Evolutionary conservation across 2,888 invertebrate genomes (phyloP), one percentile per base, ranked within the genome.

Genomic region (Ophion obscuratus): DNA sequence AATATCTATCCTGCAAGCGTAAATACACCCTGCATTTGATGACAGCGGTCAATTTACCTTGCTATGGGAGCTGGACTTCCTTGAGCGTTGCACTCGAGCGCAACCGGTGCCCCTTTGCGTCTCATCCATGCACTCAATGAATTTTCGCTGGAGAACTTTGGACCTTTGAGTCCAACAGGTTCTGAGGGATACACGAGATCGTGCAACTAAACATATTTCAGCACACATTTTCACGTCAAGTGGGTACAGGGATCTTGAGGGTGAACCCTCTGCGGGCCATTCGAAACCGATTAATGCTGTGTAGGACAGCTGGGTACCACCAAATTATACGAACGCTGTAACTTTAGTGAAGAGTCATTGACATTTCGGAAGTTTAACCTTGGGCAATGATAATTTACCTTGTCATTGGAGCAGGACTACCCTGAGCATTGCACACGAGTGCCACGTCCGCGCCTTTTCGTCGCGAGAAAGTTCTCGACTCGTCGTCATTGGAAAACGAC

Each of bases 11-110:
- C 20, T n/a, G 20, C 20, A 47, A 68, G 47, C 20, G 27, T 40
- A n/a, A 24, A 61, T 40, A 40, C 14, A 61, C 10, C 17, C 17
- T 53, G 36, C 36, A 57, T 5, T 20, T n/a, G n/a, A 24, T 0
- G 68, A 62, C n/a, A 17, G 36, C 44, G 24, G 17, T 53, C 36
- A 24, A 59, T 95, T 95, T 96, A 97, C 97, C 96, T 96, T 95
- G 96, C 97, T 91, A 95, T 94, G 83, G 97, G 96, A 92, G 96
- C 95, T 89, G 97, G 97, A 94, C 96, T 96, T 90, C 96, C 96
- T 95, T 97, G 97, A 84, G 97, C 96, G 92, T 96, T 96, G 93
- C 97, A 97, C 91, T 96, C 95, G 93, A 97, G 94, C 88, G 95
- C 95, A 91, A 96, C 95, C 92, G 94, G 81, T 77, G 89, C 86